phyloP scores from a whole-genome alignment of 2,113 vertebrate genomes.

The Paracanthobrama guichenoti region DNA sequence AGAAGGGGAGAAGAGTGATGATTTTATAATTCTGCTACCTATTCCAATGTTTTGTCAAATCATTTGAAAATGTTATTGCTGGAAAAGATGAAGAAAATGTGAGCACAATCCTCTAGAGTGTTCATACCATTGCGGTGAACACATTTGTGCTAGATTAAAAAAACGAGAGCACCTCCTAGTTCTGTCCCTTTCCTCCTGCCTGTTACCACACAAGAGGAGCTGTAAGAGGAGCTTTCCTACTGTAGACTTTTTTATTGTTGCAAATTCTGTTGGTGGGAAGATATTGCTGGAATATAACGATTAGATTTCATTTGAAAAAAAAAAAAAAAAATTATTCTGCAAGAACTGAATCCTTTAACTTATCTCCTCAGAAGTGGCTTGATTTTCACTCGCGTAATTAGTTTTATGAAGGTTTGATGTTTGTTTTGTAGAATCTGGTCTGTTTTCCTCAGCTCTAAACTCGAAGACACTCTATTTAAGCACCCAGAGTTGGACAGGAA shows the following conservation, averaged over 20 bases:
- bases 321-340: too few relatives aligned
- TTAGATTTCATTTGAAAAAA: neutral
- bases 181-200: neutral
- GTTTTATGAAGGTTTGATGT: neutral
- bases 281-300: neutral
- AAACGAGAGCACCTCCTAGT: slow-evolving; percentile 13
- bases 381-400: neutral
- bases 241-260: slow-evolving; percentile 12
- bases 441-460: neutral
- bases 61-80: slow-evolving; percentile 44
- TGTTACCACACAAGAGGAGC: slow-evolving; percentile 29
- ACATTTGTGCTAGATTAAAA: slow-evolving; percentile 36
- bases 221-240: slow-evolving; percentile 8
- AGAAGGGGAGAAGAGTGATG: slow-evolving; percentile 1
- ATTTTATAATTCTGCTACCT: slow-evolving; percentile 12
- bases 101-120: slow-evolving; percentile 29
- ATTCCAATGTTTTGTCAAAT: slow-evolving; percentile 22
- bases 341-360: neutral
- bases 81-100: slow-evolving; percentile 37
- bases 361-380: neutral
- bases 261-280: neutral
- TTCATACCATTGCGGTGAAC: slow-evolving; percentile 42
- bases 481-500: slow-evolving; percentile 61
- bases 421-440: slow-evolving; percentile 1
- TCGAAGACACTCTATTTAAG: slow-evolving; percentile 53